These are phyloP conservation scores for Stratiomys singularior DNA, from an alignment of 2,888 invertebrate genomes.

Conservation along the genomic window DNA sequence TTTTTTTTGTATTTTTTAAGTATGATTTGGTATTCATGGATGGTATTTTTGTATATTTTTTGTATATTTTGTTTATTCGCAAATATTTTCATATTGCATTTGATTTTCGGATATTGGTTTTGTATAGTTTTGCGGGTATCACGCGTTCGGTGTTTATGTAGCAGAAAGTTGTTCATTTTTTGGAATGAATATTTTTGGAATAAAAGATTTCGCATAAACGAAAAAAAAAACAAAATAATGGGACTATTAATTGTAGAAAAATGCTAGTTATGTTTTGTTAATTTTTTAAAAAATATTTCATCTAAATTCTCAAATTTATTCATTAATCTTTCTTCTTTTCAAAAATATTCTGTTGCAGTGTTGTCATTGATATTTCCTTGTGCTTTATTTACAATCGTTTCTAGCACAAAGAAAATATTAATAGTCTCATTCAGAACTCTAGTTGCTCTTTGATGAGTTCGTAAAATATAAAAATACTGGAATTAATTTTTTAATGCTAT, in stretches of 20 bases:
- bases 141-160: slow-evolving; percentile 52
- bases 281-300: slow-evolving; percentile 18
- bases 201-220: slow-evolving; percentile 58
- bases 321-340: slow-evolving; percentile 25
- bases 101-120: slow-evolving; percentile 50
- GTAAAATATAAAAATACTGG: slow-evolving; percentile 45
- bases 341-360: slow-evolving; percentile 29
- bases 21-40: slow-evolving; percentile 47
- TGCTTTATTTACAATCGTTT: slow-evolving; percentile 49
- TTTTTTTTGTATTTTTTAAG: slow-evolving; percentile 42
- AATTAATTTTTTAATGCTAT: slow-evolving; percentile 47
- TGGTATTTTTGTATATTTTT: not conserved
- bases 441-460: slow-evolving; percentile 44
- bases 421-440: slow-evolving; percentile 66
- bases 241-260: slow-evolving; percentile 58
- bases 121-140: not conserved
- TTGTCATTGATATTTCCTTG: slow-evolving; percentile 41
- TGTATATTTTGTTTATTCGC: not conserved
- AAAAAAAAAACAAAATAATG: slow-evolving; percentile 56
- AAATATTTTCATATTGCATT: slow-evolving; percentile 46
- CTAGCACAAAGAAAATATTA: slow-evolving; percentile 53
- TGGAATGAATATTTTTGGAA: slow-evolving; percentile 60
- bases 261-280: not conserved
- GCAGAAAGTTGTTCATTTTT: slow-evolving; percentile 53
- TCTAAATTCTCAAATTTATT: slow-evolving; percentile 33